Percentiles rank a stretch among this genome's conserved stretches.
These are phyloP conservation scores for Eledona agricola DNA, from an alignment of 2,888 invertebrate species.

Conservation along the genomic window DNA sequence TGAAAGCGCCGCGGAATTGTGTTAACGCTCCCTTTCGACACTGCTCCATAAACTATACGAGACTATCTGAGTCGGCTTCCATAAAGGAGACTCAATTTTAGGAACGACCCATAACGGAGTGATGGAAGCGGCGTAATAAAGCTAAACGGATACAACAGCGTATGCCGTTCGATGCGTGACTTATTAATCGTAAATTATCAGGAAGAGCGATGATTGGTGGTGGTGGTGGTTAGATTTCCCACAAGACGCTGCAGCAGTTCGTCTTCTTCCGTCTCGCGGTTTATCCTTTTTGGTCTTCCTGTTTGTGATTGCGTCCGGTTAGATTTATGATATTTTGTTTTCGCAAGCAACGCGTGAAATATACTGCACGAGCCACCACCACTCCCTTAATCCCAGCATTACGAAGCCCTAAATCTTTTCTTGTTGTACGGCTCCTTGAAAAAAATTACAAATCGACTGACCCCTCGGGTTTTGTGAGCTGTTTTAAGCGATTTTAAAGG, in stretches of 20 bases:
- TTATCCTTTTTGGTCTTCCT: constrained; percentile 48
- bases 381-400: constrained; percentile 18
- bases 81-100: constrained; percentile 51
- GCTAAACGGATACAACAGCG: constrained; percentile 24
- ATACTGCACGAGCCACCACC: constrained; percentile 26
- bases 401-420: constrained; percentile 18
- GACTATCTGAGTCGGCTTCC: constrained; percentile 35
- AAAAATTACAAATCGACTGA: too few relatives aligned
- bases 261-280: constrained; percentile 43
- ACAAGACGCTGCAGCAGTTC: constrained; percentile 45
- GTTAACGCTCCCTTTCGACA: too few relatives aligned
- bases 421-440: too few relatives aligned
- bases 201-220: constrained; percentile 24
- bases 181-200: constrained; percentile 4
- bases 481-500: too few relatives aligned
- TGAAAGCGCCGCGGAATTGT: too few relatives aligned
- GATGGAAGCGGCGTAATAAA: constrained; percentile 39
- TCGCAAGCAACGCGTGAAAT: constrained; percentile 33
- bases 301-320: constrained; percentile 50
- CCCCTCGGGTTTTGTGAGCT: too few relatives aligned
- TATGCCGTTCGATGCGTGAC: constrained; percentile 8
- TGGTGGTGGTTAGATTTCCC: constrained; percentile 45
- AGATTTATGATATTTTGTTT: constrained; percentile 48
- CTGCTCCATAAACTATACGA: too few relatives aligned
- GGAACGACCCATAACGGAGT: constrained; percentile 50